These are phyloP conservation scores for Colossoma macropomum DNA, from an alignment of 2,113 vertebrate genomes.

Conservation along the genomic window DNA sequence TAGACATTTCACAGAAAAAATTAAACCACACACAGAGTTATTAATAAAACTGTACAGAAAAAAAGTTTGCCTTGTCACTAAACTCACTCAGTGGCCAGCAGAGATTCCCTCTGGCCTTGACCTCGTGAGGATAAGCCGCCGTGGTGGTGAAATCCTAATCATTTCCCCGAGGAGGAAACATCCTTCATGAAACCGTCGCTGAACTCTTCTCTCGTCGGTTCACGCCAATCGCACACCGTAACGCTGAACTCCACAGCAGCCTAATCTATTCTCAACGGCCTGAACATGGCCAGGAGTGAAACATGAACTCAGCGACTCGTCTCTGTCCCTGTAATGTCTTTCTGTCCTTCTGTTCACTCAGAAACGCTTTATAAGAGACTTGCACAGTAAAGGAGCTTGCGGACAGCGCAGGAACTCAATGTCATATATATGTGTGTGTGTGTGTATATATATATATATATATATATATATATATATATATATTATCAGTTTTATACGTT, in stretches of 20 bases:
- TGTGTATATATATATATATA: too few relatives aligned
- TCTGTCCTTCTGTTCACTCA: too few relatives aligned
- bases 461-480: too few relatives aligned
- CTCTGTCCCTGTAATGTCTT: neutral
- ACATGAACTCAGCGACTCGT: neutral
- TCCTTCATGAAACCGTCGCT: neutral
- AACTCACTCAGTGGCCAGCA: neutral
- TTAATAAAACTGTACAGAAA: neutral
- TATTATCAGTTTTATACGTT: too few relatives aligned
- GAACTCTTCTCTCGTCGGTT: neutral
- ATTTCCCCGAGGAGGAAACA: constrained; percentile 6
- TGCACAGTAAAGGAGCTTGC: too few relatives aligned
- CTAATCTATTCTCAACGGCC: neutral
- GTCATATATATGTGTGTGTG: too few relatives aligned
- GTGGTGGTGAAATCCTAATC: neutral
- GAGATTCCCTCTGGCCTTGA: neutral
- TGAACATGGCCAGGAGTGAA: neutral
- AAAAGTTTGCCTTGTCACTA: neutral
- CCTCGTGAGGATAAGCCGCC: neutral
- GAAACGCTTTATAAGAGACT: too few relatives aligned
- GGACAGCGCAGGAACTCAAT: too few relatives aligned
- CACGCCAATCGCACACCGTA: neutral
- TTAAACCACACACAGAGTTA: neutral
- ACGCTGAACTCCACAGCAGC: neutral
- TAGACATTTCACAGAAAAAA: constrained; percentile 6